phyloP scores from a whole-genome alignment of 2,113 vertebrate species.

The Dromiciops gliroides region DNA sequence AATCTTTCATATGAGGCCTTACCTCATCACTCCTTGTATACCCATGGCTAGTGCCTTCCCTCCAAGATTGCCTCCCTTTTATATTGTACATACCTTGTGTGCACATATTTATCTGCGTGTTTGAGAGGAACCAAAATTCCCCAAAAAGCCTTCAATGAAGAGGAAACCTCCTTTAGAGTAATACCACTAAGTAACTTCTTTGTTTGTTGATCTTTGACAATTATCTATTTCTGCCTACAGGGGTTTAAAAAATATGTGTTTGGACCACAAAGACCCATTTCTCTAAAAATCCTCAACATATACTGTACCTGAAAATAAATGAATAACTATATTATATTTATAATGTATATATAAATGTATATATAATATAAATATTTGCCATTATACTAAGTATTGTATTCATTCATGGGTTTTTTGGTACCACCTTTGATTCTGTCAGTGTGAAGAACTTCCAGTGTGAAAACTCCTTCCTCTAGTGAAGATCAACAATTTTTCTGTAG shows the following conservation, averaged over 20 bases:
- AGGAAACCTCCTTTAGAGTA: not conserved
- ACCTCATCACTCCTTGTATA: not conserved
- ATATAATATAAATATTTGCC: too few relatives aligned
- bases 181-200: too few relatives aligned
- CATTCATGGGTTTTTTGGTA: not conserved
- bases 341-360: too few relatives aligned
- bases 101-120: not conserved
- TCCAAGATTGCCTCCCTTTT: not conserved
- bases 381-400: not conserved
- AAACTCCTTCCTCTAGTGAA: not conserved
- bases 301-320: not conserved
- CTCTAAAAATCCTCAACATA: not conserved
- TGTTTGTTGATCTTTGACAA: too few relatives aligned
- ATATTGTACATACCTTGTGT: not conserved
- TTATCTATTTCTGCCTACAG: not conserved
- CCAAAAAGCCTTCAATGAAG: not conserved
- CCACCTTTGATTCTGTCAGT: not conserved
- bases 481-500: not conserved
- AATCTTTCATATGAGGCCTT: not conserved
- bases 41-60: not conserved
- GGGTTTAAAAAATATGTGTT: not conserved
- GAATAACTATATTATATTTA: too few relatives aligned
- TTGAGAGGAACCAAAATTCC: not conserved
- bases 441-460: not conserved
- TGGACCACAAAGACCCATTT: not conserved